Base-by-base conservation (phyloP, 2,113 vertebrate species). In the Seriola aureovittata region DNA sequence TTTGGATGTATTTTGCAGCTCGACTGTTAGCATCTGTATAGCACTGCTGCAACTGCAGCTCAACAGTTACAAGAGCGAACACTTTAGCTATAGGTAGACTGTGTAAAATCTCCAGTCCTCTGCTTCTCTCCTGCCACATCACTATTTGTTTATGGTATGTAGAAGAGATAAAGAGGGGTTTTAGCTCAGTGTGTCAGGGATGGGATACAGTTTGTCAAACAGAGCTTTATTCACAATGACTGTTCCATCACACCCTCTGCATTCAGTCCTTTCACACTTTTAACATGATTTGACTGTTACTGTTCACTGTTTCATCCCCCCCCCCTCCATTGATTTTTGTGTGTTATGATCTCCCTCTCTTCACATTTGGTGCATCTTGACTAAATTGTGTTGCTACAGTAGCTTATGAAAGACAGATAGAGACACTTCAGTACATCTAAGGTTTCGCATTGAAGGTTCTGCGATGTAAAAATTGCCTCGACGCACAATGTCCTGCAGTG, bases 321-420 rank as follows among this genome's bases (percentile, higher is more conserved):
- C 42, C 32, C 84, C 42, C 32, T 59, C 64, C 79, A 85, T 89
- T 78, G 85, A 91, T 90, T 90, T 85, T 65, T 69, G 19, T 21
- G 44, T 59, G 40, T 52, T 66, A 23, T 74, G 71, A 81, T 81
- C 58, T 60, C 52, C 52, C 48, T 46, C 64, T 59, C 38, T 72
- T 69, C 25, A 60, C 8, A 9, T 63, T 70, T 52, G 60, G 70
- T 54, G 38, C 46, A 60, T 85, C 63, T 76, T 34, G 57, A 50
- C 65, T 72, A 69, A 80, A 66, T 34, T 29, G 54, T 21, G 8
- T 23, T 70, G 38, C 48, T 67, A 34, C 29, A 16, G 68, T 71
- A 32, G 34, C 78, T 55, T 64, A 21, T 60, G 54, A 71, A 42
- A 77, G 42, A 66, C 68, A 13, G 73, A 59, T 38, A 40, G 59